phyloP scores from a whole-genome alignment of 1,140 invertebrate species.

The Ceratosolen fusciceps region DNA sequence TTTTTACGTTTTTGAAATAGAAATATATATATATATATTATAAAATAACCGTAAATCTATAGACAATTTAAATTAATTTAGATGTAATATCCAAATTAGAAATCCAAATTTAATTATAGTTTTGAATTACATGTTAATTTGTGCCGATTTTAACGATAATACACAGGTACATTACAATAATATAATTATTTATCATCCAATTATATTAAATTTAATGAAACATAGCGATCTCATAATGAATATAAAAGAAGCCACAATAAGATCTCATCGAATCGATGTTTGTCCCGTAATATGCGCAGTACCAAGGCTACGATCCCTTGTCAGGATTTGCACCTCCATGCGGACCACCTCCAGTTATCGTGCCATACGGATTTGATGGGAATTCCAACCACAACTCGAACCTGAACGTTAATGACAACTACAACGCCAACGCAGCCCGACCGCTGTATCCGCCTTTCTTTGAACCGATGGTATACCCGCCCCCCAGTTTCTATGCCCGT shows the following conservation, averaged over 20 bases:
- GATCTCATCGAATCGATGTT: neutral
- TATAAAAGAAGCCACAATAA: neutral
- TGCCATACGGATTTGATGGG: neutral
- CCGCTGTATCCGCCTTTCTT: neutral
- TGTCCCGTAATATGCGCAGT: neutral
- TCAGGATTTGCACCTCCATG: neutral
- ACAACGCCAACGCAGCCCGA: neutral
- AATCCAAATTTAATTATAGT: too few relatives aligned
- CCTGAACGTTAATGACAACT: slow-evolving; percentile 1
- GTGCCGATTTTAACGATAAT: too few relatives aligned
- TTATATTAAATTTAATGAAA: neutral
- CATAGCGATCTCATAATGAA: neutral
- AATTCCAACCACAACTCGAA: neutral
- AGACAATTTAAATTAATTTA: too few relatives aligned
- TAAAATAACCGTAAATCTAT: too few relatives aligned
- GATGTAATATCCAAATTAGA: too few relatives aligned
- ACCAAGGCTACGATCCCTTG: neutral
- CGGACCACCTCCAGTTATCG: neutral
- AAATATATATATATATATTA: too few relatives aligned
- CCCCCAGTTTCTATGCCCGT: slow-evolving; percentile 5
- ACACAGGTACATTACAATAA: too few relatives aligned
- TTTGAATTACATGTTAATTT: too few relatives aligned
- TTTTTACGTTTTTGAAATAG: too few relatives aligned
- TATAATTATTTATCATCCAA: too few relatives aligned
- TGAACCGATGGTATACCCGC: slow-evolving; percentile 9